Evolutionary conservation across 2,113 vertebrate genomes (phyloP).

Genomic region (Corythornis madagascariensis): DNA sequence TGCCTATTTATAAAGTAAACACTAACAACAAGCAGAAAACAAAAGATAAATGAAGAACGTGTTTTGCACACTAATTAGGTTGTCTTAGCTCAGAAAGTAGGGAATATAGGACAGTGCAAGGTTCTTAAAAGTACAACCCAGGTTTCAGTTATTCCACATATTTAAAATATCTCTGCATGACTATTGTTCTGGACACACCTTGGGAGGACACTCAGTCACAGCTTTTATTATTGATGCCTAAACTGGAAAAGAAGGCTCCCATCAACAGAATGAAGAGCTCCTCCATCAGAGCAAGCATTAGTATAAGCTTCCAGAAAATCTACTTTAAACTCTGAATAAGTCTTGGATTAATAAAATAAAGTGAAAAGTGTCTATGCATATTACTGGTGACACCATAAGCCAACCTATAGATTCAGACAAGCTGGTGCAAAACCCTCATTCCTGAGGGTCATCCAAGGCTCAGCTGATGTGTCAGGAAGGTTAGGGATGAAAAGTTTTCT

Average conservation of each 20-base stretch:
- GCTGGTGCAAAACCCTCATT: neutral
- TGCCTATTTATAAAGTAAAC: conserved; percentile 56
- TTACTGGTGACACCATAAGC: neutral
- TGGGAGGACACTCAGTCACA: neutral
- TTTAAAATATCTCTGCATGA: neutral
- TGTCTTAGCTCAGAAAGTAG: neutral
- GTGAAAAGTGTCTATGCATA: neutral
- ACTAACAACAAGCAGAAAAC: conserved; percentile 44
- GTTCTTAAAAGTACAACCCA: neutral
- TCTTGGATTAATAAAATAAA: neutral
- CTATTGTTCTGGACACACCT: neutral
- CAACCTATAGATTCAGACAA: neutral
- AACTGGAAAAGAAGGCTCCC: neutral
- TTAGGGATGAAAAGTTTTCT: conserved; percentile 28
- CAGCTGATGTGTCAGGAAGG: conserved; percentile 6
- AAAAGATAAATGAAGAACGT: conserved; percentile 21
- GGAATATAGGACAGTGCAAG: neutral
- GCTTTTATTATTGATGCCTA: neutral
- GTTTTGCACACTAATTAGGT: conserved; percentile 9
- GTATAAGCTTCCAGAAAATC: neutral
- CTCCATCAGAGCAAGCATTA: neutral
- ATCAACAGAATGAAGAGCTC: neutral
- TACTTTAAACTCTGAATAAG: neutral
- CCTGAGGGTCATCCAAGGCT: neutral
- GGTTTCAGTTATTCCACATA: neutral